A percentile compares a stretch with the other conserved stretches of the same genome.
phyloP scores from a whole-genome alignment of 1,140 invertebrate genomes.

The Diprion similis region DNA sequence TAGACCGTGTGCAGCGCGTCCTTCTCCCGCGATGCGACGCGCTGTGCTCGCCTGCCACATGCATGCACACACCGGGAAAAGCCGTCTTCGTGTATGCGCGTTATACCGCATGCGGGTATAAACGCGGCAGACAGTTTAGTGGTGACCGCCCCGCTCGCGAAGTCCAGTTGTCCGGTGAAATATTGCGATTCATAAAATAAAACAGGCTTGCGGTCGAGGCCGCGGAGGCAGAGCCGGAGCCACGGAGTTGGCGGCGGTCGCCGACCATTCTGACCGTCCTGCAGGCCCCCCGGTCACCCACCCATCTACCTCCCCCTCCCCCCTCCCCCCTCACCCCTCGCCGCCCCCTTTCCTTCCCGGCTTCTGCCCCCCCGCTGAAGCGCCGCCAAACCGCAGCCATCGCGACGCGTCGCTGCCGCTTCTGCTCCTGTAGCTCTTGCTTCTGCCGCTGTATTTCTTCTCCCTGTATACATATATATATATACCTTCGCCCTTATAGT shows the following conservation, averaged over 20 bases:
- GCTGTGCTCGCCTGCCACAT: too few species aligned
- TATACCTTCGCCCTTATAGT: too few species aligned
- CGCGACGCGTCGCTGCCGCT: conserved; percentile 27
- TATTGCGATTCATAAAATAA: conserved; percentile 65
- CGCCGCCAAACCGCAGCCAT: conserved; percentile 54
- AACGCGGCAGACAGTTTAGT: conserved; percentile 55
- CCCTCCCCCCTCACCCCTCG: conserved; percentile 15
- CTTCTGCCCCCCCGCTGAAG: conserved; percentile 43
- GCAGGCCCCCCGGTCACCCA: background rate
- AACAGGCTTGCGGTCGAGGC: conserved; percentile 59
- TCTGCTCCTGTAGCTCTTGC: too few species aligned
- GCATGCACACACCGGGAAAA: too few species aligned
- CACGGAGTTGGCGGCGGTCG: background rate
- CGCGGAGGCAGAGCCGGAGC: conserved; percentile 28
- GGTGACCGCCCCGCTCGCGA: conserved; percentile 51
- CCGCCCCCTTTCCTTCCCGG: conserved; percentile 36
- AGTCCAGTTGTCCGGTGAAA: conserved; percentile 60
- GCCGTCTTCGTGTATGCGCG: too few species aligned
- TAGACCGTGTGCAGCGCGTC: conserved; percentile 6
- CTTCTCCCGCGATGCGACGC: background rate
- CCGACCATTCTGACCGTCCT: background rate
- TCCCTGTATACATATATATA: background rate
- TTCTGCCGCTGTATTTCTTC: background rate
- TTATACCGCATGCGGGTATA: background rate
- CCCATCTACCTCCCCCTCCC: background rate